Evolutionary conservation across 1,140 invertebrate genomes (phyloP).

Genomic region (Battus philenor): DNA sequence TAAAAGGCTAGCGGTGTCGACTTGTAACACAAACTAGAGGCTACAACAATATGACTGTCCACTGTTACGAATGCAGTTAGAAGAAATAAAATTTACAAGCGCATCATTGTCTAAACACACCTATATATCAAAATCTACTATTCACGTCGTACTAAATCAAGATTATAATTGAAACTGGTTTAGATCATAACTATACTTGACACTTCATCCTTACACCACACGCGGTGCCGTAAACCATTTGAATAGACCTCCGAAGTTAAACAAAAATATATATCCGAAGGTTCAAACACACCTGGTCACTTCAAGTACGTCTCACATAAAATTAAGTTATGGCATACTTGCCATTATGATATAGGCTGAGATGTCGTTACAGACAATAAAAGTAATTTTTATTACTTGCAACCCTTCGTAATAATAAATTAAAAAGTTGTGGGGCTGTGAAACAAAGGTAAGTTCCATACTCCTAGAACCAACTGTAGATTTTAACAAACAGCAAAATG

Average conservation of each 20-base stretch:
- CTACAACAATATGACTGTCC: no score
- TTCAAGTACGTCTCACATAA: slow-evolving; percentile 30
- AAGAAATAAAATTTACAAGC: slow-evolving; percentile 29
- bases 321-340: slow-evolving; percentile 58
- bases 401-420: slow-evolving; percentile 68
- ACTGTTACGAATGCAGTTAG: neutral
- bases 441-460: slow-evolving; percentile 39
- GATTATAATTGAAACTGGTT: slow-evolving; percentile 48
- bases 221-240: slow-evolving; percentile 19
- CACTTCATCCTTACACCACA: slow-evolving; percentile 41
- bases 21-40: no score
- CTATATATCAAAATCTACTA: slow-evolving; percentile 38
- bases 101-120: slow-evolving; percentile 33
- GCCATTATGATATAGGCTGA: slow-evolving; percentile 72
- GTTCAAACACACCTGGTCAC: slow-evolving; percentile 8
- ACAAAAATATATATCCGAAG: neutral
- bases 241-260: neutral
- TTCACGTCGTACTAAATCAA: slow-evolving; percentile 61
- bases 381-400: slow-evolving; percentile 71
- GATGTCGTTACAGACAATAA: slow-evolving; percentile 71
- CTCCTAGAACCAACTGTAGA: no score
- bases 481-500: no score
- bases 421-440: slow-evolving; percentile 58
- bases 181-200: slow-evolving; percentile 49
- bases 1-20: no score